These are phyloP conservation scores for Drosophila kepulauana DNA, from an alignment of 1,140 invertebrate species.

Conservation along the genomic window DNA sequence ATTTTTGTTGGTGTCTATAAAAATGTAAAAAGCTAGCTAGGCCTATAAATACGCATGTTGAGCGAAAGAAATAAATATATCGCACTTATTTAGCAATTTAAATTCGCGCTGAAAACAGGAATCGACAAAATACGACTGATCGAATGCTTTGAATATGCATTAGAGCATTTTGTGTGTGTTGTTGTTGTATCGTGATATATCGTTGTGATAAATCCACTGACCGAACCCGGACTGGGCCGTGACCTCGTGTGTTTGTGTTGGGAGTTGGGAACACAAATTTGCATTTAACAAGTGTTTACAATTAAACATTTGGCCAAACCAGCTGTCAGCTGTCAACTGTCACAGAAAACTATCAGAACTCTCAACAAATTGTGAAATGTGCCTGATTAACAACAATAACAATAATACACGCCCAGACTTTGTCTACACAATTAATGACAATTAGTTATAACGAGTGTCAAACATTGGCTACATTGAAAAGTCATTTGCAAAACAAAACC, in stretches of 20 bases:
- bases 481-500: slow-evolving; percentile 49
- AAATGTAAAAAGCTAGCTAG: slow-evolving; percentile 28
- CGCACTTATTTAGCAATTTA: slow-evolving; percentile 19
- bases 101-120: slow-evolving; percentile 14
- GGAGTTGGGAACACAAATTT: slow-evolving; percentile 50
- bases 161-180: slow-evolving; percentile 43
- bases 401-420: slow-evolving; percentile 9
- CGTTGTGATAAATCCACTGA: slow-evolving; percentile 31
- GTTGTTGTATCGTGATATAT: slow-evolving; percentile 64
- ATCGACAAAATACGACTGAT: slow-evolving; percentile 11
- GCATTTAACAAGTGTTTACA: slow-evolving; percentile 78
- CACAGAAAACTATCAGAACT: slow-evolving; percentile 31
- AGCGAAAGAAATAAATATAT: background rate
- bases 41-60: slow-evolving; percentile 44
- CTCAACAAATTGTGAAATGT: slow-evolving; percentile 25
- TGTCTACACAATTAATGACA: slow-evolving; percentile 66
- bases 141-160: slow-evolving; percentile 70
- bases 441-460: slow-evolving; percentile 59
- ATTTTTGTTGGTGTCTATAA: slow-evolving; percentile 1
- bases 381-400: slow-evolving; percentile 63
- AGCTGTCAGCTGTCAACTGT: slow-evolving; percentile 36
- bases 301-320: slow-evolving; percentile 58
- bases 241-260: slow-evolving; percentile 24
- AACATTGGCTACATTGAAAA: slow-evolving; percentile 67
- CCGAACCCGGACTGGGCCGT: slow-evolving; percentile 20